Conservation (phyloP, 2,113 vertebrate genomes). For the Nyctibius bracteatus region DNA sequence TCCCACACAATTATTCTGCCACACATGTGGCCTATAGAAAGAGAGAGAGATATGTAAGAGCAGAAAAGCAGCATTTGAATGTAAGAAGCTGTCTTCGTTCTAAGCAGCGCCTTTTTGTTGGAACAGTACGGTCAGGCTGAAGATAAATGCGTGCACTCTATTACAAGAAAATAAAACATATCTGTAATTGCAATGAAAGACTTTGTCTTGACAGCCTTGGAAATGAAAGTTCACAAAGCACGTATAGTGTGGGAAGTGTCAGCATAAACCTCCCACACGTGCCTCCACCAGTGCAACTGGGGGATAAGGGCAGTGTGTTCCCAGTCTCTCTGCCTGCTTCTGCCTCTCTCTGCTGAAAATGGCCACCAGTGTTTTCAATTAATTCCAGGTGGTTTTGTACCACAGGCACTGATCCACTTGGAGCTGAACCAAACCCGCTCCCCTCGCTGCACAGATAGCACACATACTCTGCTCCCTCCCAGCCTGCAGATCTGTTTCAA, state of each 20-base stretch:
- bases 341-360: neutral
- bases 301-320: neutral
- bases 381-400: slow-evolving; percentile 7
- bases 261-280: neutral
- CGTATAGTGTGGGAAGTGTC: neutral
- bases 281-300: neutral
- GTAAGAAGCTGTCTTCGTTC: neutral
- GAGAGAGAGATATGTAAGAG: neutral
- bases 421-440: slow-evolving; percentile 10
- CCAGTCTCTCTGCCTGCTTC: neutral
- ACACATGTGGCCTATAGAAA: rapidly evolving
- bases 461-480: neutral
- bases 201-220: neutral
- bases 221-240: neutral
- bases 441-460: neutral
- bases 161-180: neutral
- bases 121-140: neutral
- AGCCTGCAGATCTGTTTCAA: slow-evolving; percentile 46
- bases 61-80: neutral
- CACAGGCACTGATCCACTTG: neutral
- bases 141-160: rapidly evolving
- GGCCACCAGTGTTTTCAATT: neutral
- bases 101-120: neutral
- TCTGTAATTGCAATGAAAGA: neutral
- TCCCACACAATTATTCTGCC: neutral